These are phyloP conservation scores for Melanotaenia maccullochi DNA, from an alignment of 2,797 vertebrate species.

Conservation along the genomic window DNA sequence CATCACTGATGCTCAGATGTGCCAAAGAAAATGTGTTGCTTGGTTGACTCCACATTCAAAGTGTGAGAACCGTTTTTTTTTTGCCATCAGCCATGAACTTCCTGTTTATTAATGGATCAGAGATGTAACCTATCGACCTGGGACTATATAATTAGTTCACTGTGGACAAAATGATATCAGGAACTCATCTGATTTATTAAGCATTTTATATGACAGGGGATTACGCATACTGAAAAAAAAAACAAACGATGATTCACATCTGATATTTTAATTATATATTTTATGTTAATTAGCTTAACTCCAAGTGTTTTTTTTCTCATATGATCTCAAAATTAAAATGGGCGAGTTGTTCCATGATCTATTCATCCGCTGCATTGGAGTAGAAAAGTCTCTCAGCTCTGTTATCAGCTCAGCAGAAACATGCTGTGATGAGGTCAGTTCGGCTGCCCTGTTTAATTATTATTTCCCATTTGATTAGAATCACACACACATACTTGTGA, in stretches of 20 bases:
- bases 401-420: constrained; percentile 15
- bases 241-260: neutral
- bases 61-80: constrained; percentile 23
- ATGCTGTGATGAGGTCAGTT: neutral
- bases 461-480: constrained; percentile 4
- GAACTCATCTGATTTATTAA: constrained; percentile 14
- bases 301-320: neutral
- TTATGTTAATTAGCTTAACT: constrained; percentile 17
- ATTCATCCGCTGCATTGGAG: neutral
- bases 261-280: constrained; percentile 30
- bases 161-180: constrained; percentile 23
- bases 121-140: constrained; percentile 24
- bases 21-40: constrained; percentile 47
- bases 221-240: constrained; percentile 34
- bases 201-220: constrained; percentile 30
- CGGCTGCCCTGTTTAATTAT: constrained; percentile 10
- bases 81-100: constrained; percentile 13
- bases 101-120: constrained; percentile 30
- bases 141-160: constrained; percentile 13
- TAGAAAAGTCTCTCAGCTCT: constrained; percentile 2
- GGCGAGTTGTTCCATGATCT: neutral
- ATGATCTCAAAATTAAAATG: neutral
- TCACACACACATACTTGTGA: neutral
- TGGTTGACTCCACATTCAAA: constrained; percentile 26
- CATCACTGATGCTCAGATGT: neutral